phyloP scores from a whole-genome alignment of 2,113 vertebrate genomes.

The Oceanodroma tethys region DNA sequence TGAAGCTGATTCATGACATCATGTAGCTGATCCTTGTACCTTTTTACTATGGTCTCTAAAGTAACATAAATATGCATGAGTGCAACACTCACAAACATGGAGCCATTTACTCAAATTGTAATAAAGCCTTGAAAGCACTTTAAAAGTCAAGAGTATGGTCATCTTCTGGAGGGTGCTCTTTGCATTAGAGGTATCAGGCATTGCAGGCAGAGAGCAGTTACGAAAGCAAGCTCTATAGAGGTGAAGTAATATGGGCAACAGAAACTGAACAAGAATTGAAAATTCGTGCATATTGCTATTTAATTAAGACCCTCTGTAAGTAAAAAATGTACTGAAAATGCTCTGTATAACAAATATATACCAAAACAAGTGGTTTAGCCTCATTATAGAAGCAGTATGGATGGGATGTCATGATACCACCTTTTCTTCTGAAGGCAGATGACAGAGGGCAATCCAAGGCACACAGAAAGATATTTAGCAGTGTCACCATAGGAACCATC shows the following conservation, averaged over 20 bases:
- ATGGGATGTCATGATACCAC: background rate
- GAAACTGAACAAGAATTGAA: background rate
- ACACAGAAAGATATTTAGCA: background rate
- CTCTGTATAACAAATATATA: background rate
- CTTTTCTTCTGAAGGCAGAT: background rate
- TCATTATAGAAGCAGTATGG: background rate
- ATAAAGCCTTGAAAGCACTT: background rate
- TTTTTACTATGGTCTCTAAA: background rate
- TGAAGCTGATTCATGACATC: background rate
- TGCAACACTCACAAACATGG: background rate
- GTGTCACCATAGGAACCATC: slow-evolving; percentile 52
- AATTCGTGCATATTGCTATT: background rate
- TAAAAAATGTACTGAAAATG: background rate
- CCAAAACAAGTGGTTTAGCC: background rate
- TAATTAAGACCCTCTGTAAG: background rate
- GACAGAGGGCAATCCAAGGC: background rate
- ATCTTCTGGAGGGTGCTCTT: background rate
- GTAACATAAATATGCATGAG: background rate
- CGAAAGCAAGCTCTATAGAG: background rate
- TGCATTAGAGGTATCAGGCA: background rate
- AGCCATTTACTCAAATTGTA: background rate
- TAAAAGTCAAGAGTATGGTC: background rate
- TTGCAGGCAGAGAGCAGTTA: background rate
- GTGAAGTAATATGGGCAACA: background rate
- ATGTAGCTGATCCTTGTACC: background rate